These are phyloP conservation scores for Notolabrus celidotus DNA, from an alignment of 2,797 vertebrate genomes.

Conservation along the genomic window DNA sequence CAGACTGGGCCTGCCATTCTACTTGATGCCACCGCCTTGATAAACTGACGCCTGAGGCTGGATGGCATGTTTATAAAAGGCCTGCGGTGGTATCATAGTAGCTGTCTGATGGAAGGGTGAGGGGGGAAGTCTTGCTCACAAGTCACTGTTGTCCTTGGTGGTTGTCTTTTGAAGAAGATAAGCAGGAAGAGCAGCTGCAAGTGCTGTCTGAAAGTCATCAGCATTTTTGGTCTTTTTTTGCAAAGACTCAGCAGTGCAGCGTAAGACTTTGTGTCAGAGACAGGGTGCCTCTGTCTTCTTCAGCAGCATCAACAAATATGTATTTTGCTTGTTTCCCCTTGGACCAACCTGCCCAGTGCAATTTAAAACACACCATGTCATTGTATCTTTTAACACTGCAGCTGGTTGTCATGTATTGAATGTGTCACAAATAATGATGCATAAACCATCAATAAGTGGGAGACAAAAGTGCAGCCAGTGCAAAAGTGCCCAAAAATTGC, in stretches of 20 bases:
- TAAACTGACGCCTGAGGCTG: constrained; percentile 42
- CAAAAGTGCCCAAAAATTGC: background rate
- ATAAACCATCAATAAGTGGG: too few species aligned
- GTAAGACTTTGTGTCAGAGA: constrained; percentile 17
- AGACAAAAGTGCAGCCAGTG: too few species aligned
- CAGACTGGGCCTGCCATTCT: constrained; percentile 36
- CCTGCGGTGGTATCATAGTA: constrained; percentile 45
- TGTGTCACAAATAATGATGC: background rate
- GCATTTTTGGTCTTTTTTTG: background rate
- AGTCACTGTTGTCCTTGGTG: constrained; percentile 53
- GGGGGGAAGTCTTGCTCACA: constrained; percentile 25
- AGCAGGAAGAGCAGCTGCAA: constrained; percentile 28
- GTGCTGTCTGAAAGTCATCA: constrained; percentile 11
- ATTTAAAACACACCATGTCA: background rate
- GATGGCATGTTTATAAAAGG: constrained; percentile 45
- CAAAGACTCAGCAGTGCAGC: background rate
- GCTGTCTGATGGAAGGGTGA: constrained; percentile 44
- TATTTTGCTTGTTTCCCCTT: constrained; percentile 1
- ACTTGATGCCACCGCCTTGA: constrained; percentile 48
- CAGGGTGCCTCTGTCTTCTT: background rate
- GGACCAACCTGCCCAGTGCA: background rate
- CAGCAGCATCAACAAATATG: background rate
- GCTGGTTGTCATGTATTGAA: constrained; percentile 3
- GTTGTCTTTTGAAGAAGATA: constrained; percentile 40
- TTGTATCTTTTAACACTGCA: background rate